Evolutionary conservation across 1,140 invertebrate species (phyloP).

Genomic region (Zaprionus kolodkinae): DNA sequence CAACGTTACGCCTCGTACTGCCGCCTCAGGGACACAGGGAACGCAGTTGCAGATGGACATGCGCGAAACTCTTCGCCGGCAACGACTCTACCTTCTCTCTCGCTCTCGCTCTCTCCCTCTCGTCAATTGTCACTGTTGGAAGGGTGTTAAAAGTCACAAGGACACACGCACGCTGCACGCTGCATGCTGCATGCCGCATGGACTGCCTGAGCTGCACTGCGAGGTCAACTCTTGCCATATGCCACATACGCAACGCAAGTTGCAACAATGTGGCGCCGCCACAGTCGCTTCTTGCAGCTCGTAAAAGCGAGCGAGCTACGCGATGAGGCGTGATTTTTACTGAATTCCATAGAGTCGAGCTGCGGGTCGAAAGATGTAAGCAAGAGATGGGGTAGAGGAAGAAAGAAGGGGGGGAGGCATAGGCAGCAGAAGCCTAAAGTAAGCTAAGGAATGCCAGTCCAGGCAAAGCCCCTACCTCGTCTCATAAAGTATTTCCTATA

Average conservation of each 20-base stretch:
- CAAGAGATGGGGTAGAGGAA: neutral
- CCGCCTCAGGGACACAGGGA: neutral
- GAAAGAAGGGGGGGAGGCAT: neutral
- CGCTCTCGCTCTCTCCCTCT: neutral
- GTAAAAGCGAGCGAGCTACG: slow-evolving; percentile 1
- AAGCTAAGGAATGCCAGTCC: neutral
- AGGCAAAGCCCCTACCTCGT: neutral
- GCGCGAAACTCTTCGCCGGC: slow-evolving; percentile 68
- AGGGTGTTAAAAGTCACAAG: slow-evolving; percentile 79
- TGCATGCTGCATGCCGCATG: neutral
- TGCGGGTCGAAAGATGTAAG: neutral
- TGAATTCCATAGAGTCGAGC: neutral
- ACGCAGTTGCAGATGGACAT: slow-evolving; percentile 37
- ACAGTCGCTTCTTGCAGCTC: neutral
- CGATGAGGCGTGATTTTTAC: slow-evolving; percentile 8
- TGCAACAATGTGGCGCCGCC: slow-evolving; percentile 8
- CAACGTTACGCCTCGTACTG: slow-evolving; percentile 43
- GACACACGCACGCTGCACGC: slow-evolving; percentile 53
- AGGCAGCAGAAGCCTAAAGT: neutral
- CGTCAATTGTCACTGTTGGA: slow-evolving; percentile 49
- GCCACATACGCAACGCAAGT: neutral
- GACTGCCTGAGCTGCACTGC: neutral
- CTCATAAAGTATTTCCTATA: neutral
- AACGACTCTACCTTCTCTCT: slow-evolving; percentile 23
- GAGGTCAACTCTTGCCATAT: slow-evolving; percentile 37